phyloP scores from a whole-genome alignment of 2,797 vertebrate species.

The Gambelia wislizenii region DNA sequence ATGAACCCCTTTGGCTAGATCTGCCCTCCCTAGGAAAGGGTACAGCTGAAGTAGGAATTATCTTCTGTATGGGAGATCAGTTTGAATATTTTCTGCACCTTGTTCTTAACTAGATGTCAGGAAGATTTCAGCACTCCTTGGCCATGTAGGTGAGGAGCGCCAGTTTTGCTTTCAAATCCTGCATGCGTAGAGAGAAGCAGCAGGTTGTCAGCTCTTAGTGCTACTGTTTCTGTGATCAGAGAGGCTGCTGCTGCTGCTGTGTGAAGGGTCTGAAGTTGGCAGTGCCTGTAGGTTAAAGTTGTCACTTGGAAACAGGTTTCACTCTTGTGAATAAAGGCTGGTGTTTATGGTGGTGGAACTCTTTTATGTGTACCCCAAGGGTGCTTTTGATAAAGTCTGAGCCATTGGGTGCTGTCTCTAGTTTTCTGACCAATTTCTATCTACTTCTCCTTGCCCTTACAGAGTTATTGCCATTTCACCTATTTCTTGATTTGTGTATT shows the following conservation, averaged over 20 bases:
- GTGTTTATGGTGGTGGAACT: not conserved
- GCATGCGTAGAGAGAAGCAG: conserved; percentile 1
- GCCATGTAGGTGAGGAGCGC: too few relatives aligned
- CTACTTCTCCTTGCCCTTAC: not conserved
- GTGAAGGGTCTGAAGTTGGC: conserved; percentile 1
- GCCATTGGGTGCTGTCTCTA: not conserved
- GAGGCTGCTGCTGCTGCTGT: conserved; percentile 7
- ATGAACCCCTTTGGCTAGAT: too few relatives aligned
- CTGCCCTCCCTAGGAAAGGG: too few relatives aligned
- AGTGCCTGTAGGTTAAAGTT: conserved; percentile 3
- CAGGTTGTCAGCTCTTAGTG: conserved; percentile 10
- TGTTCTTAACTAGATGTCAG: not conserved
- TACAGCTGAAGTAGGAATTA: not conserved
- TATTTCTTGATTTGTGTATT: not conserved
- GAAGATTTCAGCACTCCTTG: not conserved
- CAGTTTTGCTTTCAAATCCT: conserved; percentile 6
- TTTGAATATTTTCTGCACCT: not conserved
- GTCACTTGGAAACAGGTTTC: not conserved
- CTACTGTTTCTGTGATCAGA: conserved; percentile 17
- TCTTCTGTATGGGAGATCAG: not conserved
- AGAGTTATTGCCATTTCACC: not conserved
- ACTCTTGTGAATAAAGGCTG: not conserved
- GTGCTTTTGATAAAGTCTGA: not conserved
- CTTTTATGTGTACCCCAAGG: not conserved
- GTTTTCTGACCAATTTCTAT: not conserved